Base-by-base conservation (phyloP, 2,113 vertebrate species). In the Boleophthalmus pectinirostris region DNA sequence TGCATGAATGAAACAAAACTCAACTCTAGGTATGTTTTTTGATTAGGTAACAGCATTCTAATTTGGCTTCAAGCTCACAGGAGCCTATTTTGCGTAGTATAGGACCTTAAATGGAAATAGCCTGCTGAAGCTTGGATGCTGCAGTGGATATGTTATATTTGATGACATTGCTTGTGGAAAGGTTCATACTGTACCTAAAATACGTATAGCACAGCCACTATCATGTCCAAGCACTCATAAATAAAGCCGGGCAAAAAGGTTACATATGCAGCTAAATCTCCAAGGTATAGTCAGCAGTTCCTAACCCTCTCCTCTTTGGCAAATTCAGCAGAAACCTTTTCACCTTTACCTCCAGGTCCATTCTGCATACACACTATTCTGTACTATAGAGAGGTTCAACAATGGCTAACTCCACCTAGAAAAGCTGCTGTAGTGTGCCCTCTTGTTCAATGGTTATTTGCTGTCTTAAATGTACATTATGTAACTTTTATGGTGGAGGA, bases 301-400 rank as follows among this genome's bases (percentile, higher is more conserved):
- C 20, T 20, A 43, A 64, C 61, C 61, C 61, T 8, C 18, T n/a
- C 10, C 61, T n/a, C 33, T 64, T 64, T 38, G 33, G 33, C 61
- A 21, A 64, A n/a, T n/a, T 64, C 61, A 64, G 61, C 61, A 64
- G 20, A 64, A 64, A 64, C 61, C 61, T 64, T n/a, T 64, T 64
- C 61, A 64, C 61, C 61, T 64, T 43, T 64, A 13, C 38, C 33
- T 64, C 15, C 29, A 38, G 61, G 61, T 64, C 61, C 33, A 21
- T 64, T 64, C 33, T 64, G 33, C 61, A 64, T 5, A 35, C 33
- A n/a, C 61, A 18, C 7, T 20, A 9, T 20, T 35, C 18, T 33
- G 29, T 43, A 18, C 18, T n/a, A 10, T 53, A n/a, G 51, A 10
- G 9, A 8, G 7, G 20, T 54, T 54, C 51, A n/a, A 3, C 16